Conservation (phyloP, 2,797 vertebrate species). For the Parauchenoglanis ngamensis region DNA sequence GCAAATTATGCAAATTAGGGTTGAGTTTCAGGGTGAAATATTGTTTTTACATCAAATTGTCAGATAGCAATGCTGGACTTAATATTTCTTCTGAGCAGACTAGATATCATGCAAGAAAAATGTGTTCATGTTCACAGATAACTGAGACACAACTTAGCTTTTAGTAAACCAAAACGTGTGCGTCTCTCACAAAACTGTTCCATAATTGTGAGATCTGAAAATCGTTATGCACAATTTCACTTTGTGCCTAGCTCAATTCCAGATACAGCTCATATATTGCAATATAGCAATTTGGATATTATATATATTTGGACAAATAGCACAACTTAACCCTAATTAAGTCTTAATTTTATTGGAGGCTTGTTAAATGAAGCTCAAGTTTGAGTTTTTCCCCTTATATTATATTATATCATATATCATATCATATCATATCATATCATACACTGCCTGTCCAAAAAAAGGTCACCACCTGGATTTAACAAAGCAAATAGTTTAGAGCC, state of each 20-base stretch:
- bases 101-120: not conserved
- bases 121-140: not conserved
- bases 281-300: not conserved
- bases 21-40: not conserved
- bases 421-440: too few species aligned
- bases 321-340: not conserved
- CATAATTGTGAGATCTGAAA: not conserved
- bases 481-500: too few species aligned
- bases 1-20: not conserved
- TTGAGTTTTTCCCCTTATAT: not conserved
- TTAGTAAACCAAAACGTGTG: not conserved
- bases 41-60: not conserved
- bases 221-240: not conserved
- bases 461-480: too few species aligned
- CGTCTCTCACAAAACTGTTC: not conserved
- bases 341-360: not conserved
- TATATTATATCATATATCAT: too few species aligned
- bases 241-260: not conserved
- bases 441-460: too few species aligned
- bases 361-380: not conserved
- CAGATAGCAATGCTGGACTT: not conserved
- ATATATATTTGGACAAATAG: not conserved
- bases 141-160: not conserved
- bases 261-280: not conserved
- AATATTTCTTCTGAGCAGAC: not conserved